These are phyloP conservation scores for Bathynomus jamesi DNA, from an alignment of 1,140 invertebrate species.

Conservation along the genomic window DNA sequence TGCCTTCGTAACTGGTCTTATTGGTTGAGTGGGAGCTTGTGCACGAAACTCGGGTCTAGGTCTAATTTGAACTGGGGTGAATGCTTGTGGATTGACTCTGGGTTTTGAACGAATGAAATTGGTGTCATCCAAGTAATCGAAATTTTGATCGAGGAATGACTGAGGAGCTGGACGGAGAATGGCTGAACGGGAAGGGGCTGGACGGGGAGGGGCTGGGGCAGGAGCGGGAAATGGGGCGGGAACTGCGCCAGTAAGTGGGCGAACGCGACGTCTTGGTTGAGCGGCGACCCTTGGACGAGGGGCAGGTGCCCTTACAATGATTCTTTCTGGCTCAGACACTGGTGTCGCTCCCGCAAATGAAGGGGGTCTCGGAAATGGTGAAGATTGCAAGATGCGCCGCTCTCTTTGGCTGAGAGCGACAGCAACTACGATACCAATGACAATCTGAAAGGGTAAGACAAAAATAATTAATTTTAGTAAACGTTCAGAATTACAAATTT, in stretches of 20 bases:
- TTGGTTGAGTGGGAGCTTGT: background rate
- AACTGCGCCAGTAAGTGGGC: no score
- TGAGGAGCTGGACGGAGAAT: background rate
- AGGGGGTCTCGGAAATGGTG: no score
- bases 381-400: background rate
- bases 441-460: background rate
- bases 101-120: background rate
- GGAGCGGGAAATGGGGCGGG: background rate
- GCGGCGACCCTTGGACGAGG: no score
- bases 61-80: background rate
- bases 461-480: no score
- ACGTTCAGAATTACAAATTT: no score
- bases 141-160: background rate
- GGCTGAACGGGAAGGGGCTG: no score
- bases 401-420: background rate
- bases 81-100: background rate
- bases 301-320: no score
- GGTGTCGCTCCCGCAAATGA: no score
- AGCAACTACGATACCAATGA: background rate
- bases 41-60: background rate
- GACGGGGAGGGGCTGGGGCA: background rate
- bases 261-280: no score
- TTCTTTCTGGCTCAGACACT: no score
- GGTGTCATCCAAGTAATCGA: background rate
- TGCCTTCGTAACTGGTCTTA: background rate